Percentiles rank a stretch among this genome's conserved stretches.
Evolutionary conservation across 2,888 invertebrate species (phyloP).

Genomic region (Ichneumon xanthorius): DNA sequence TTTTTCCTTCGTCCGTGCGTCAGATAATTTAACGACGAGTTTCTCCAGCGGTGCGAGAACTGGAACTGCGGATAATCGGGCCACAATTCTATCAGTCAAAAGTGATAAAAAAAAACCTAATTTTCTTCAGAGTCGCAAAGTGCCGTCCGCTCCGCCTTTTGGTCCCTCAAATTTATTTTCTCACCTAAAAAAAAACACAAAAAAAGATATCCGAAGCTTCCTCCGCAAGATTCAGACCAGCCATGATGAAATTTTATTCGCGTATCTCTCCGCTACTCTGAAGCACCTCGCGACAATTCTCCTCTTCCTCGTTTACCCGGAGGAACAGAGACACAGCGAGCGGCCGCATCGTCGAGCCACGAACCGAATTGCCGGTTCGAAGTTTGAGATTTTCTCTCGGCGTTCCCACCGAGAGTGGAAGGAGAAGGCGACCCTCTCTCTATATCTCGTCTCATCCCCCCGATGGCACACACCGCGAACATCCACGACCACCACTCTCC

Average conservation of each 20-base stretch:
- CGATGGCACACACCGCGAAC: constrained; percentile 43
- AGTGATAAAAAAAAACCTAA: background rate
- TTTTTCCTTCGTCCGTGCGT: constrained; percentile 10
- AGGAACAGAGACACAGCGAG: constrained; percentile 25
- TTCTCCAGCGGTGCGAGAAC: constrained; percentile 6
- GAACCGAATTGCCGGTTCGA: constrained; percentile 80
- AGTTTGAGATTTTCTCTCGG: constrained; percentile 82
- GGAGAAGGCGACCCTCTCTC: background rate
- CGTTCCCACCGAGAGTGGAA: constrained; percentile 65
- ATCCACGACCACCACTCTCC: constrained; percentile 48
- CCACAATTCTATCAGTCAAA: background rate
- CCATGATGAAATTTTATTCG: constrained; percentile 65
- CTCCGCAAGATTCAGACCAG: background rate
- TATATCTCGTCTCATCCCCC: constrained; percentile 22
- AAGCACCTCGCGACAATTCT: constrained; percentile 20
- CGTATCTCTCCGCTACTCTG: constrained; percentile 47
- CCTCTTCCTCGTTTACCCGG: constrained; percentile 7
- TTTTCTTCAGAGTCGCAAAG: background rate
- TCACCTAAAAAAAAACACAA: background rate
- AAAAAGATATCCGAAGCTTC: constrained; percentile 20
- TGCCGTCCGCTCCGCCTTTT: background rate
- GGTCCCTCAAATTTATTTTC: background rate
- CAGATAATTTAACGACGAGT: constrained; percentile 46
- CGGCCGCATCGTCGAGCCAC: constrained; percentile 51
- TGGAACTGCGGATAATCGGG: background rate